Base-by-base conservation (phyloP, 2,888 invertebrate species). In the Altica lythri region DNA sequence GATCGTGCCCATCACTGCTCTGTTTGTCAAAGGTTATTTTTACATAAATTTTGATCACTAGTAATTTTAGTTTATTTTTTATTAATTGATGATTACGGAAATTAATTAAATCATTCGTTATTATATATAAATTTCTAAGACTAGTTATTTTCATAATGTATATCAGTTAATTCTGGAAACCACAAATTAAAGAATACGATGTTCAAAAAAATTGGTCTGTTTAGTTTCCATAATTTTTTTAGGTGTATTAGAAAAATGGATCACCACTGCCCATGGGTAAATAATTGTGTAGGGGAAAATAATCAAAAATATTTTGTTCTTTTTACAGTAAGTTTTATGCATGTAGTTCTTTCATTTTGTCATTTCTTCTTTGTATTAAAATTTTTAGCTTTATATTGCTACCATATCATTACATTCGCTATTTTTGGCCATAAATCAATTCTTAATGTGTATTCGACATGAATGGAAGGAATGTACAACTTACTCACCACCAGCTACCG, bases 281-380 rank as follows among this genome's bases (percentile, higher is more conserved):
- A 99, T 75, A 99, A 99, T 76, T 99, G 99, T 77, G 96, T 99
- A 1, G 99, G 99, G 13, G 98, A 98, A 78, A 94, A 91, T 73
- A 99, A 99, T 81, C 99, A 99, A 81, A 99, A 99, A 78, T 99
- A 91, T 79, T 99, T 99, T 81, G 96, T 99, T 53, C 82, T 99
- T 49, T 99, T 99, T 78, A 96, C 95, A 59, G 95, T 95, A 78
- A 85, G 87, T 82, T 35, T 4, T 32, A 32, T 9, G 27, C 25
- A 25, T 13, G 10, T 16, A 1, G 3, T 13, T 35, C 12, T 5
- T 4, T 5, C 14, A 38, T 18, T n/a, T 38, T n/a, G 9, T 18
- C n/a, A 42, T 19, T 19, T 42, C 12, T 1, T 34, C 2, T n/a
- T 32, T 32, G 4, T 32, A 10, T 12, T 32, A 32, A 12, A 10